Conservation (phyloP, 2,113 vertebrate genomes). For the Orthonyx spaldingii region DNA sequence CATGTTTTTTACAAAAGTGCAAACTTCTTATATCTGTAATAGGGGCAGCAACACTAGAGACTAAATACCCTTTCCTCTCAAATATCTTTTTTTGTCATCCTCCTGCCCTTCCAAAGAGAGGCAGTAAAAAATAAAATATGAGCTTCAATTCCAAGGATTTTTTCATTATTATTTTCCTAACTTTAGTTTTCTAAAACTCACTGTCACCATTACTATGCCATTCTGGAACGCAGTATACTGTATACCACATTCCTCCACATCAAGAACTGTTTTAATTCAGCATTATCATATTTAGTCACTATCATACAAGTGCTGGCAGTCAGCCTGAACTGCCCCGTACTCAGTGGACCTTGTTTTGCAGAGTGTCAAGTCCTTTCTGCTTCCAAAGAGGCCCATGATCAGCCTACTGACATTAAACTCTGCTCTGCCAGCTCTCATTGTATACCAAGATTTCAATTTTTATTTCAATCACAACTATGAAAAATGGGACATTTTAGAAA, state of each 20-base stretch:
- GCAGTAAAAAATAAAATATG: background rate
- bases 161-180: background rate
- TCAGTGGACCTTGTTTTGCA: background rate
- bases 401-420: background rate
- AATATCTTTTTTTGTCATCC: background rate
- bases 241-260: background rate
- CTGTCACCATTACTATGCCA: background rate
- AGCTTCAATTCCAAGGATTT: background rate
- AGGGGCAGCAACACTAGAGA: background rate
- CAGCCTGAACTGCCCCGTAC: background rate
- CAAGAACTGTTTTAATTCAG: background rate
- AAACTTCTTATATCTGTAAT: background rate
- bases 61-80: background rate
- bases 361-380: background rate
- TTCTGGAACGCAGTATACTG: background rate
- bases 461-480: background rate
- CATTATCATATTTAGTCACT: too few species aligned
- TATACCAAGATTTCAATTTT: background rate
- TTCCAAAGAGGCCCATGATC: background rate
- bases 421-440: background rate
- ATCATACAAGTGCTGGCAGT: rapidly evolving
- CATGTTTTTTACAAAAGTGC: background rate
- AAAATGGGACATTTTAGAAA: background rate
- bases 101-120: background rate
- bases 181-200: background rate